A percentile compares a stretch with the other conserved stretches of the same genome.
phyloP scores from a whole-genome alignment of 2,888 invertebrate genomes.

The Deladenus siricidicola region DNA sequence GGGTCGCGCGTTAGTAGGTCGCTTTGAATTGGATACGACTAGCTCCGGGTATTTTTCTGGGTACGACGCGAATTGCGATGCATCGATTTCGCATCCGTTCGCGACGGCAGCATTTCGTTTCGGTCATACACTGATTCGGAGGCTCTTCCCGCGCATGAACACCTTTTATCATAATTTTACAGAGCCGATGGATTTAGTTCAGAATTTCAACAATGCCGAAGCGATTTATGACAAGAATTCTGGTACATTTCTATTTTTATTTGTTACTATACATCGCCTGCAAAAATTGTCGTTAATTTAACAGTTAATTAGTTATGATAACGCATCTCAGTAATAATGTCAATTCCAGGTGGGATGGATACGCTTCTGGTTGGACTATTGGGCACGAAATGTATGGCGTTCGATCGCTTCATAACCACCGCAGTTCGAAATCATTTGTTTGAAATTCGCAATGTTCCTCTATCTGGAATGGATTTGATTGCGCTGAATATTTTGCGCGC shows the following conservation, averaged over 20 bases:
- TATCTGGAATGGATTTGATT: slow-evolving; percentile 74
- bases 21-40: slow-evolving; percentile 74
- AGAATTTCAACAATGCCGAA: slow-evolving; percentile 84
- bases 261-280: neutral
- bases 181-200: slow-evolving; percentile 60
- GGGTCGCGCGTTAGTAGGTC: slow-evolving; percentile 63
- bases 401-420: slow-evolving; percentile 50
- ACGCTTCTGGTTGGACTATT: slow-evolving; percentile 47
- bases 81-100: slow-evolving; percentile 79
- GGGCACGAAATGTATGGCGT: slow-evolving; percentile 42
- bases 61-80: slow-evolving; percentile 69
- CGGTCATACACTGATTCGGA: slow-evolving; percentile 69
- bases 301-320: slow-evolving; percentile 27
- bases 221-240: slow-evolving; percentile 60
- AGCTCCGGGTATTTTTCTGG: slow-evolving; percentile 55
- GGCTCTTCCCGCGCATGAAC: slow-evolving; percentile 61
- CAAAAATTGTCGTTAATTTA: no score
- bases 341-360: slow-evolving; percentile 46
- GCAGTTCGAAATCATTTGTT: slow-evolving; percentile 68
- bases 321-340: no score
- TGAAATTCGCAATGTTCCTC: slow-evolving; percentile 69
- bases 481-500: slow-evolving; percentile 81
- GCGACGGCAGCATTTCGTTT: slow-evolving; percentile 72
- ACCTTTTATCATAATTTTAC: slow-evolving; percentile 28
- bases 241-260: slow-evolving; percentile 6